Conservation (phyloP, 1,140 invertebrate species). For the Zaprionus ornatus region DNA sequence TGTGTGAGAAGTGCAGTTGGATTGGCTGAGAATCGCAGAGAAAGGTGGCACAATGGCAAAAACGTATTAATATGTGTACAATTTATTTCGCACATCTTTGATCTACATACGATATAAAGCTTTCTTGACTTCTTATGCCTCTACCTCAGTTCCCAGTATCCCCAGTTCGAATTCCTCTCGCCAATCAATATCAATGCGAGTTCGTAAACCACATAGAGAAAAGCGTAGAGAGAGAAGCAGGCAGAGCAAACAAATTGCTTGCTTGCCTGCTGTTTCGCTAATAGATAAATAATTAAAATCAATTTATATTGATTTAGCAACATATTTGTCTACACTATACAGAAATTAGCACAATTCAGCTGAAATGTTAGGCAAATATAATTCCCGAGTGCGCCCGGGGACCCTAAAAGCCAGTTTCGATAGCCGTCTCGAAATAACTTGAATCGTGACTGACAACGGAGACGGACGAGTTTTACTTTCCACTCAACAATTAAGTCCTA, state of each 20-base stretch:
- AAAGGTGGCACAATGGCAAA: slow-evolving; percentile 7
- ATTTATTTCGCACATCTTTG: slow-evolving; percentile 16
- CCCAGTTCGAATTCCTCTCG: not conserved
- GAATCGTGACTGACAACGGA: slow-evolving; percentile 23
- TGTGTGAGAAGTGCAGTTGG: slow-evolving; percentile 3
- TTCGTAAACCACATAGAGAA: slow-evolving; percentile 5
- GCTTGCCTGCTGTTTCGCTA: slow-evolving; percentile 65
- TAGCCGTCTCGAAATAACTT: slow-evolving; percentile 10
- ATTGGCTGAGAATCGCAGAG: slow-evolving; percentile 1
- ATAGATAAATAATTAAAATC: slow-evolving; percentile 83
- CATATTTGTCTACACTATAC: slow-evolving; percentile 50
- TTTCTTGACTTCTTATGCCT: not conserved
- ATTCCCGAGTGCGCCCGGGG: not conserved
- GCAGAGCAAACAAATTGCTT: slow-evolving; percentile 45
- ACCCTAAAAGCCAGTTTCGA: slow-evolving; percentile 25
- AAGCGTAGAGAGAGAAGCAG: not conserved
- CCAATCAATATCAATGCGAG: slow-evolving; percentile 33
- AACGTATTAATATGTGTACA: not conserved
- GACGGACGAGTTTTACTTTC: not conserved
- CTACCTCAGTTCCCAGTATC: not conserved
- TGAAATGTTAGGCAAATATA: slow-evolving; percentile 73
- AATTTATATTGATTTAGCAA: slow-evolving; percentile 81
- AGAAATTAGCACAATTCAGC: slow-evolving; percentile 74
- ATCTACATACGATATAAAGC: not conserved
- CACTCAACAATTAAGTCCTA: slow-evolving; percentile 12